Evolutionary conservation across 2,888 invertebrate species (phyloP), one percentile per base, ranked within the genome.

Genomic region (Megaustenia siamemsis): DNA sequence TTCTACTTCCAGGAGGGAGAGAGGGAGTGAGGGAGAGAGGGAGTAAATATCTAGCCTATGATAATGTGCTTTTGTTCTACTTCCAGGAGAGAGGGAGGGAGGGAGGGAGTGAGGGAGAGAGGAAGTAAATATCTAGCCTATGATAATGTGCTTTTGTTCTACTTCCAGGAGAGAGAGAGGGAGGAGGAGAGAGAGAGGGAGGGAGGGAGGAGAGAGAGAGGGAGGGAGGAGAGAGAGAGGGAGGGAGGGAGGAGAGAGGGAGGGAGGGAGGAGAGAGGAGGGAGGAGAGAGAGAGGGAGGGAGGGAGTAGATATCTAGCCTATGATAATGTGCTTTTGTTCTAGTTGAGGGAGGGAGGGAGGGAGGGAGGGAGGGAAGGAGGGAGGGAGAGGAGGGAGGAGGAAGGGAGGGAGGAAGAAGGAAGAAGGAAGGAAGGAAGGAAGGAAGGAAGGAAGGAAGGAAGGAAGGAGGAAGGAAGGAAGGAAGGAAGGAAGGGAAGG

Each of bases 391-490:
- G 60, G 35, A 71, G 73, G 73, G 60, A 71, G 21, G 66, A 73
- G 79, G 24, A 78, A 45, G 73, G 53, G 80, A 66, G 68, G 68
- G 71, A 83, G 76, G 63, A 71, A 75, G 75, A 49, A 71, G 60
- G 84, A 80, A 79, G 73, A 40, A 38, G 81, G 75, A 35, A 75
- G 81, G 80, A 66, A 63, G 76, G 73, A 68, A 75, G 84, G 60
- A 73, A 3, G 78, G 56, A 10, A 66, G 80, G 49, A 49, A 49
- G 18, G 18, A 18, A 49, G 18, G 49, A 49, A 49, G 18, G 49
- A 49, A 86, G 76, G 45, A 73, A 80, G 1, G 68, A 80, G 68
- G 68, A 81, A 80, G 81, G 68, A 76, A 60, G 66, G 66, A 28
- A 60, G 49, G 43, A 69, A 45, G n/a, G 75, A 56, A 45, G 45